phyloP scores from a whole-genome alignment of 2,113 vertebrate species.

The Miniopterus natalensis region DNA sequence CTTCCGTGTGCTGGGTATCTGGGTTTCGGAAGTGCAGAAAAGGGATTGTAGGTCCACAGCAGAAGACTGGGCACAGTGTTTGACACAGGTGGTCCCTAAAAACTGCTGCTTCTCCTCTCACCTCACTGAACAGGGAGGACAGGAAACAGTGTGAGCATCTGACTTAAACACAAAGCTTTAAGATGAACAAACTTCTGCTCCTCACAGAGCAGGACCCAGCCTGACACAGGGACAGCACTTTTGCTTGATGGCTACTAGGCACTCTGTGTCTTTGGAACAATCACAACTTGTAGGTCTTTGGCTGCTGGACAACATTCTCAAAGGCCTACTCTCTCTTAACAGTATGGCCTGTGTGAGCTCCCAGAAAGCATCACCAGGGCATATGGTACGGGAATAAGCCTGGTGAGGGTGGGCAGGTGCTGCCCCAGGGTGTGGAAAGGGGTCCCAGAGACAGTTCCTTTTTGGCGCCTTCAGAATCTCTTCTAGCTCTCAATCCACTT shows the following conservation, averaged over 20 bases:
- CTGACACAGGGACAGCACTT: not conserved
- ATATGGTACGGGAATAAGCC: not conserved
- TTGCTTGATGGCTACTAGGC: not conserved
- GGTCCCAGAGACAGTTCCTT: not conserved
- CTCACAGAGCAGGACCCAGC: not conserved
- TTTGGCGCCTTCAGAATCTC: rapidly evolving
- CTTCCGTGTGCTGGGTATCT: not conserved
- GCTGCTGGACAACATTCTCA: not conserved
- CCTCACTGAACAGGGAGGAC: rapidly evolving
- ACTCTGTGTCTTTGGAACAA: not conserved
- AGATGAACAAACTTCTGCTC: not conserved
- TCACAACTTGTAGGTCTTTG: not conserved
- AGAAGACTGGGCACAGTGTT: rapidly evolving
- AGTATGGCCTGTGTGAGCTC: not conserved
- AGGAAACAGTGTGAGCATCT: rapidly evolving
- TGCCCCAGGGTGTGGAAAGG: rapidly evolving
- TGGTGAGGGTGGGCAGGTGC: rapidly evolving
- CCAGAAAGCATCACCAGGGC: rapidly evolving
- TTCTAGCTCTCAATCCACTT: not conserved
- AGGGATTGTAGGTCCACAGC: rapidly evolving
- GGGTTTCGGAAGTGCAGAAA: not conserved
- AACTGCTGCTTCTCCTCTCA: not conserved
- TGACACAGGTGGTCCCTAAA: not conserved
- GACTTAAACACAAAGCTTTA: rapidly evolving
- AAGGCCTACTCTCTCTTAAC: not conserved